Evolutionary conservation across 2,888 invertebrate genomes (phyloP).

Genomic region (Barypeithes pellucidus): DNA sequence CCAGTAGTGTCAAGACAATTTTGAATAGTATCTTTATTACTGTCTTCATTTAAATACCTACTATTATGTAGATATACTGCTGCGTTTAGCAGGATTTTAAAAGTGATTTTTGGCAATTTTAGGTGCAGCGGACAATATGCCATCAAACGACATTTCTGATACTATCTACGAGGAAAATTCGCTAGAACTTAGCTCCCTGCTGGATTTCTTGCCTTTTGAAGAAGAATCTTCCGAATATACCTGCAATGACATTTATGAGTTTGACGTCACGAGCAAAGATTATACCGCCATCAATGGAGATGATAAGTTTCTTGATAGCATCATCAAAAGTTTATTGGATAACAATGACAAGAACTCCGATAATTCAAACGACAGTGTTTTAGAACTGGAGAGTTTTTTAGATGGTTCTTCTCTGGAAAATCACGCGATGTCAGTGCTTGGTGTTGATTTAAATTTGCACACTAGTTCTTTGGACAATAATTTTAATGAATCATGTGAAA

Average conservation of each 20-base stretch:
- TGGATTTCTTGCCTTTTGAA: slow-evolving; percentile 59
- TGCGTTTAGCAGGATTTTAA: background rate
- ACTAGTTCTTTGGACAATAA: slow-evolving; percentile 55
- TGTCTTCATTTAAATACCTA: slow-evolving; percentile 27
- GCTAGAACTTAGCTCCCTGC: slow-evolving; percentile 51
- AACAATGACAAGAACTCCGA: slow-evolving; percentile 48
- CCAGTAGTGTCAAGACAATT: slow-evolving; percentile 48
- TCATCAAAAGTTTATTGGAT: slow-evolving; percentile 59
- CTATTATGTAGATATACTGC: background rate
- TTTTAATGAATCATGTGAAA: slow-evolving; percentile 58
- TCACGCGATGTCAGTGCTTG: slow-evolving; percentile 62
- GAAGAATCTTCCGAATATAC: slow-evolving; percentile 55
- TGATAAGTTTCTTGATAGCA: slow-evolving; percentile 60
- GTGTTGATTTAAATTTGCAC: slow-evolving; percentile 63
- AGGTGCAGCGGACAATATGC: too few species aligned
- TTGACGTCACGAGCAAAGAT: slow-evolving; percentile 50
- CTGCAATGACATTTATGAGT: slow-evolving; percentile 44
- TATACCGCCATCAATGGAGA: slow-evolving; percentile 57
- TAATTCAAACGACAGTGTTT: slow-evolving; percentile 17
- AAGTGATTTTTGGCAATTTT: background rate
- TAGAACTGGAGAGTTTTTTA: slow-evolving; percentile 46
- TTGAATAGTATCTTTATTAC: slow-evolving; percentile 41
- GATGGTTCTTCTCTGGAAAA: slow-evolving; percentile 53
- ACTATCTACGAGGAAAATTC: slow-evolving; percentile 54
- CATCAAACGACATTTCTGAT: slow-evolving; percentile 54